Conservation (phyloP, 1,140 invertebrate species). For the Heterodera schachtii region DNA sequence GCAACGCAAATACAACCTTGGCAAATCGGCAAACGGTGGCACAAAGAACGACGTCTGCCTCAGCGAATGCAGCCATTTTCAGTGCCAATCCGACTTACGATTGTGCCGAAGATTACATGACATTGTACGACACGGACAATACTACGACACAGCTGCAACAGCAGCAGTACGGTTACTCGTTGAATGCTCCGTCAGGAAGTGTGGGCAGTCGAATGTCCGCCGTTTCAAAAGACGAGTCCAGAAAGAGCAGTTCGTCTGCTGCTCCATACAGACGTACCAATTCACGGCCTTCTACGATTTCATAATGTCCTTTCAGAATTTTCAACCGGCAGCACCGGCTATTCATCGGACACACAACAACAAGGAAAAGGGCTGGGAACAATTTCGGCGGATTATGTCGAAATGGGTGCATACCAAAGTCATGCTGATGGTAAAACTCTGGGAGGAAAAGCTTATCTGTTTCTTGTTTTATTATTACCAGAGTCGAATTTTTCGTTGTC, state of each 20-base stretch:
- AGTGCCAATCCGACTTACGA: slow-evolving; percentile 32
- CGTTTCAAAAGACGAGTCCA: slow-evolving; percentile 15
- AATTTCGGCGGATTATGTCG: slow-evolving; percentile 33
- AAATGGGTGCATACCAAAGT: slow-evolving; percentile 33
- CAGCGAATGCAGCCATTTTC: slow-evolving; percentile 5
- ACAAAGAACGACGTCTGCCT: neutral
- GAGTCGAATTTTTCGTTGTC: slow-evolving; percentile 31
- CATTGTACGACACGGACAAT: slow-evolving; percentile 23
- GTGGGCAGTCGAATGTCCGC: slow-evolving; percentile 31
- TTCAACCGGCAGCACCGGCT: slow-evolving; percentile 15
- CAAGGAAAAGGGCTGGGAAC: neutral
- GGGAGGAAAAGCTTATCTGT: neutral
- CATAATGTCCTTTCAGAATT: slow-evolving; percentile 4
- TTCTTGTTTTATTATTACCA: slow-evolving; percentile 13
- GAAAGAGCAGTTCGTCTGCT: slow-evolving; percentile 32
- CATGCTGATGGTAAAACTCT: slow-evolving; percentile 11
- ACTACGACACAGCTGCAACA: neutral
- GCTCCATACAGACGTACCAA: slow-evolving; percentile 23
- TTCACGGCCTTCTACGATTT: neutral
- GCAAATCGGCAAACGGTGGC: slow-evolving; percentile 5
- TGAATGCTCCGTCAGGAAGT: slow-evolving; percentile 25
- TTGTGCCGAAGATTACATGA: slow-evolving; percentile 42
- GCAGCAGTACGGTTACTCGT: neutral
- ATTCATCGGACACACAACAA: slow-evolving; percentile 7
- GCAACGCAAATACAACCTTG: neutral